These are phyloP conservation scores for Aldabrachelys gigantea DNA, from an alignment of 2,113 vertebrate species.

Conservation along the genomic window DNA sequence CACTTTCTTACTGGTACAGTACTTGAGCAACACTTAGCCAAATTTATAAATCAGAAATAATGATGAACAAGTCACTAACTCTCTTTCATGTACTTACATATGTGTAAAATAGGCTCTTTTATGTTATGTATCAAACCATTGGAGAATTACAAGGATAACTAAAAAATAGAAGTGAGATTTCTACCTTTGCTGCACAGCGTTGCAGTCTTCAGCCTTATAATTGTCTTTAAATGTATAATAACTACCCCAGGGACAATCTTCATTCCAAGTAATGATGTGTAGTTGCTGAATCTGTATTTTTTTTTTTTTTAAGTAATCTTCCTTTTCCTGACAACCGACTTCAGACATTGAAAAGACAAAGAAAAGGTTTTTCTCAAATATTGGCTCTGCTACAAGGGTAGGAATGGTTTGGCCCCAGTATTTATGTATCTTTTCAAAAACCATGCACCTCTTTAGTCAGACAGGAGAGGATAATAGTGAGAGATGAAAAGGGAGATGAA, in stretches of 20 bases:
- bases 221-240: constrained; percentile 75
- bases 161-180: constrained; percentile 34
- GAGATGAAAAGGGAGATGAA: neutral
- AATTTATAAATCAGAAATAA: neutral
- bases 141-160: constrained; percentile 32
- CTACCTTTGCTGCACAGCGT: constrained; percentile 51
- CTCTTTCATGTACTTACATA: constrained; percentile 8
- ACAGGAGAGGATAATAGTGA: neutral
- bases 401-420: neutral
- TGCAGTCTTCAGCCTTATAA: constrained; percentile 65
- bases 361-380: constrained; percentile 51
- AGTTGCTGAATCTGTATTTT: constrained; percentile 70
- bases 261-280: constrained; percentile 52
- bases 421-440: constrained; percentile 24
- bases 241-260: constrained; percentile 61
- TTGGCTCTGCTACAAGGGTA: constrained; percentile 41
- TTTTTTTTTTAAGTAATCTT: neutral
- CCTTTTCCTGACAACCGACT: constrained; percentile 30
- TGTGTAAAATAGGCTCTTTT: constrained; percentile 40
- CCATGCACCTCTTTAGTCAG: neutral
- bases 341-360: constrained; percentile 50
- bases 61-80: constrained; percentile 25
- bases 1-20: neutral
- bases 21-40: neutral
- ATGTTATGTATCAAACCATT: constrained; percentile 42